Percentiles rank a stretch among this genome's conserved stretches.
These are phyloP conservation scores for Incurvaria masculella DNA, from an alignment of 2,888 invertebrate species.

Conservation along the genomic window DNA sequence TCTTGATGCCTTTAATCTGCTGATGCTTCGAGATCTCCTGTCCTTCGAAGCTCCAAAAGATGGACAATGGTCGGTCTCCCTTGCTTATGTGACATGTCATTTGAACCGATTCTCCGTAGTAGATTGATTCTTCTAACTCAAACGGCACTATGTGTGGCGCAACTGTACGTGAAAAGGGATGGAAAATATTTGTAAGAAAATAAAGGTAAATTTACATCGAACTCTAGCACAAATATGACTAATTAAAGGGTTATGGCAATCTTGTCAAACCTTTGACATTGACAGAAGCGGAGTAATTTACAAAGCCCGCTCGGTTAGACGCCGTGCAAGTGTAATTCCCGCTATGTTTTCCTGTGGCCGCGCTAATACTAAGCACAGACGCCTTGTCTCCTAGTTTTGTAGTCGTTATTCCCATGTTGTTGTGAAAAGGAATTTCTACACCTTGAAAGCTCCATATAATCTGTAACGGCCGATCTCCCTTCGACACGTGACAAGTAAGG, in stretches of 20 bases:
- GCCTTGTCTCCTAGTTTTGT: conserved; percentile 54
- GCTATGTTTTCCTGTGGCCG: conserved; percentile 56
- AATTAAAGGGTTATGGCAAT: too few species aligned
- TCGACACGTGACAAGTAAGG: conserved; percentile 63
- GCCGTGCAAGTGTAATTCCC: conserved; percentile 65
- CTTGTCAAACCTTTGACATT: conserved; percentile 55
- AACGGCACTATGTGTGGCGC: conserved; percentile 66
- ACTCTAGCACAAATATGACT: background rate
- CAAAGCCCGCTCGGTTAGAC: conserved; percentile 56
- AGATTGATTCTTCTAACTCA: conserved; percentile 61
- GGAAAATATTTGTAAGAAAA: too few species aligned
- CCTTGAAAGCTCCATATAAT: conserved; percentile 70
- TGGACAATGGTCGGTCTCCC: conserved; percentile 71
- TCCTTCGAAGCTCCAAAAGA: conserved; percentile 72
- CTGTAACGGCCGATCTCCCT: conserved; percentile 69
- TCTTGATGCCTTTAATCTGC: conserved; percentile 43
- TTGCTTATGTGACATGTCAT: conserved; percentile 66
- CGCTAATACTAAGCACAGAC: conserved; percentile 56
- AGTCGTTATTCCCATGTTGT: conserved; percentile 51
- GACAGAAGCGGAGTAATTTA: conserved; percentile 54
- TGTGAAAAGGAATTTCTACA: conserved; percentile 54
- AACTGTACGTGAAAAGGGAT: conserved; percentile 37
- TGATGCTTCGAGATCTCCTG: conserved; percentile 53
- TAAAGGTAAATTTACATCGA: too few species aligned
- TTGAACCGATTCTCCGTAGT: conserved; percentile 66